Evolutionary conservation across 2,797 vertebrate species (phyloP), one percentile per base, ranked within the genome.

Genomic region (Enteromius argenteus): DNA sequence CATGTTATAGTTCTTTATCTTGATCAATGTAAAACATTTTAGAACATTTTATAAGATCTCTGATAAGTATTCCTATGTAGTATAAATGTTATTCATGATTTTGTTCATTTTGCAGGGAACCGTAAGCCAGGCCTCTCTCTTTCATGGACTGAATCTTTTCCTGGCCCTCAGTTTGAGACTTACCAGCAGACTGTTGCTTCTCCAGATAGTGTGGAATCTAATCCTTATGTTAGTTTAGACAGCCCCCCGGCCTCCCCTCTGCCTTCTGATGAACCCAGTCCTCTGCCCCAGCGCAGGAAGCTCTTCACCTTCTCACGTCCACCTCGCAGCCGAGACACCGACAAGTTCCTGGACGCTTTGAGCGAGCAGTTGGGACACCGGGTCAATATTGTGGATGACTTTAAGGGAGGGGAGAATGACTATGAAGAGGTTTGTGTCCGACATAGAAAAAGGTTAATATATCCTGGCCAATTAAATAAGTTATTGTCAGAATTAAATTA

Each of bases 201-300:
- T 19, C 96, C 96, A 27, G 96, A 95, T 95, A 98, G 98, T 85
- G 94, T 96, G 0, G 98, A 99, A 71, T 99, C 97, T 80, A 99
- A 99, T 91, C 98, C 98, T 0, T 99, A 99, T 0, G 96, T 98
- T 84, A 98, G 97, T 93, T 93, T 99, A 83, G 98, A 99, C 92
- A 98, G 97, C 93, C 97, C 97, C 87, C 93, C 93, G 0, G 92
- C 93, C 0, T 96, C 97, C 0, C 96, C 97, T 0, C 95, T 95
- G 11, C 96, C 90, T 46, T 89, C 92, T 35, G 51, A 86, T 32
- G 87, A 91, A 1, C 81, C 93, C 84, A 96, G 95, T 90, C 96
- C 97, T 0, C 94, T 95, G 74, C 94, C 92, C 0, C 96, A 95
- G 21, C 94, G 95, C 72, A 96, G 93, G 93, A 99, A 98, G 90